These are phyloP conservation scores for Neoseiulus cucumeris DNA, from an alignment of 1,140 invertebrate species.

Conservation along the genomic window DNA sequence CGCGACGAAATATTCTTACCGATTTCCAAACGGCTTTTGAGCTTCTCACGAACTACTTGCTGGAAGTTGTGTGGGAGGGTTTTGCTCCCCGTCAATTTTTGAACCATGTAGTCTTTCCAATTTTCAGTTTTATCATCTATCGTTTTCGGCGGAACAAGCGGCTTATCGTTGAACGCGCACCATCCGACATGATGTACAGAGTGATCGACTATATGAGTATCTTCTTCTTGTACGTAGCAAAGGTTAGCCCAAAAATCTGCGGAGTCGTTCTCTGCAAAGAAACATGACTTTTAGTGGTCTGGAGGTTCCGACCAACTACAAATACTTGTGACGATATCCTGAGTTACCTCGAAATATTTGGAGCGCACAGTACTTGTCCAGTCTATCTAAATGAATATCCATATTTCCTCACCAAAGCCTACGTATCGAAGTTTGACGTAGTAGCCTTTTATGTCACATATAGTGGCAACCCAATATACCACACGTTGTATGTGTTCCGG, in stretches of 20 bases:
- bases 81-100: slow-evolving; percentile 68
- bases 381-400: too few species aligned
- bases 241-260: slow-evolving; percentile 92
- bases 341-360: too few species aligned
- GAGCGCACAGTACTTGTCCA: too few species aligned
- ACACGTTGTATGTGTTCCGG: slow-evolving; percentile 45
- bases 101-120: slow-evolving; percentile 85
- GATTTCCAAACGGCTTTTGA: background rate
- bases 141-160: slow-evolving; percentile 65
- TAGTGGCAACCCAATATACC: slow-evolving; percentile 47
- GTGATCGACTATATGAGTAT: slow-evolving; percentile 31
- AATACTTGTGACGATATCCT: too few species aligned
- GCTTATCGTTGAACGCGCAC: slow-evolving; percentile 85
- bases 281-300: too few species aligned
- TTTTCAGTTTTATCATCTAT: slow-evolving; percentile 71
- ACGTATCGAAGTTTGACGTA: slow-evolving; percentile 81
- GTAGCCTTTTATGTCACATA: slow-evolving; percentile 39
- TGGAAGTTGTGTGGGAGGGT: slow-evolving; percentile 80
- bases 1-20: background rate
- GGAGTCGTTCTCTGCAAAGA: slow-evolving; percentile 40
- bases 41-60: slow-evolving; percentile 21
- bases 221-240: slow-evolving; percentile 39
- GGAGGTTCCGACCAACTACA: too few species aligned
- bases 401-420: slow-evolving; percentile 46
- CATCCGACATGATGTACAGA: slow-evolving; percentile 78